Base-by-base conservation (phyloP, 2,888 invertebrate species). In the Napeogenes inachia region DNA sequence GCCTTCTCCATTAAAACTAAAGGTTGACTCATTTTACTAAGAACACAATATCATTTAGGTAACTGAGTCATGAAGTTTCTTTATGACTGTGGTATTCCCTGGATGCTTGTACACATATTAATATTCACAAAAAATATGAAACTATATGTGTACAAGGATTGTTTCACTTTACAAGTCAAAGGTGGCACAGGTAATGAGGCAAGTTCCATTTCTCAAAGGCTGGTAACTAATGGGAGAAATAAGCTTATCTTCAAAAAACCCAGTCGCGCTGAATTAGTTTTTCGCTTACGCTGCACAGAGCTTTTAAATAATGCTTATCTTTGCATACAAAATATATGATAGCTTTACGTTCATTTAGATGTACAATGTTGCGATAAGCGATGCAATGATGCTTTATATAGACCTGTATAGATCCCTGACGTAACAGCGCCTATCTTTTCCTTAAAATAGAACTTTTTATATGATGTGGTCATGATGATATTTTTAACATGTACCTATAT, bases 1-100 rank as follows among this genome's bases (percentile, higher is more conserved):
- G 50, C 50, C 50, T 50, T 50, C 50, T 50, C 50, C 50, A 50
- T 50, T 50, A 50, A 50, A 50, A 30, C 50, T 50, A 50, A 50
- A 50, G 21, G 50, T 50, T 50, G 50, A 50, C 50, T 50, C 50
- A 50, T 50, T 50, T 47, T 50, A 30, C 30, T 50, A 50, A 50
- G 30, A 50, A 50, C 30, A 50, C 50, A 50, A 50, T 30, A 50
- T 50, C 50, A 30, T 50, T 21, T 10, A 50, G 30, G 50, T 50
- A 30, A 30, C 8, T 50, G 50, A 50, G 50, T 50, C 50, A 50
- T 50, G 50, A 50, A 50, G n/a, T 30, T 50, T 47, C n/a, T 47
- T 47, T 50, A n/a, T 30, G 30, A 30, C 50, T 30, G 50, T 30
- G 50, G 50, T 30, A 50, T 50, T 50, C 30, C 50, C 50, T 50